Evolutionary conservation across 2,113 vertebrate species (phyloP), one percentile per base, ranked within the genome.

Genomic region (Gymnarchus niloticus): DNA sequence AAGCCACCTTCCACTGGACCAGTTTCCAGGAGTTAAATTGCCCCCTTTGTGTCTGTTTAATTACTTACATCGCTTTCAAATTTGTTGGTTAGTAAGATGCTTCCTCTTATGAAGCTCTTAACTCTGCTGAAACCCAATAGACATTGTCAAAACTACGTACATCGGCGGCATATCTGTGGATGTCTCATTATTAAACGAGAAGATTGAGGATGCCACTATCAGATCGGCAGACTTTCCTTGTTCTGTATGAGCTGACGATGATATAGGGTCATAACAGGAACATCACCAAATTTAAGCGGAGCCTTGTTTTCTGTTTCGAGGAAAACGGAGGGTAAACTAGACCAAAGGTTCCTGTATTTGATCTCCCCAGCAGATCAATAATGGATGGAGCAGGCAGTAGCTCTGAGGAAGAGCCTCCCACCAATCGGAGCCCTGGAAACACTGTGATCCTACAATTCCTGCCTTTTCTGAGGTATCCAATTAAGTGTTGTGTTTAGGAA

Each of bases 321-420:
- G 81, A 85, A 87, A 81, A 85, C 88, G 49, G 83, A 84, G 81
- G 81, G 85, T 81, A 76, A 8, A 46, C n/a, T 33, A 37, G 33
- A 54, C 85, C 84, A 84, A 88, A 81, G 81, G 83, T 87, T 87
- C 49, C 65, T 89, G 84, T 78, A 90, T 93, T 93, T 94, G 90
- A 93, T 93, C 91, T 88, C 86, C 88, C 87, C 89, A 90, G 91
- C 86, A 88, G 90, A 93, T 94, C 93, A 94, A 94, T 93, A 93
- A 94, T 92, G 88, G 87, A 94, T 93, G 90, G 90, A 91, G 91
- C 91, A 92, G 93, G 90, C 91, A 90, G 91, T 87, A 91, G 88
- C 89, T 92, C 85, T 85, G 86, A 91, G 87, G 90, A 88, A 85
- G 82, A 23, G 33, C 57, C 52, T 56, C 69, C 82, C 86, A 83